Evolutionary conservation across 2,797 vertebrate genomes (phyloP), one percentile per base, ranked within the genome.

Genomic region (Catamblyrhynchus diadema): DNA sequence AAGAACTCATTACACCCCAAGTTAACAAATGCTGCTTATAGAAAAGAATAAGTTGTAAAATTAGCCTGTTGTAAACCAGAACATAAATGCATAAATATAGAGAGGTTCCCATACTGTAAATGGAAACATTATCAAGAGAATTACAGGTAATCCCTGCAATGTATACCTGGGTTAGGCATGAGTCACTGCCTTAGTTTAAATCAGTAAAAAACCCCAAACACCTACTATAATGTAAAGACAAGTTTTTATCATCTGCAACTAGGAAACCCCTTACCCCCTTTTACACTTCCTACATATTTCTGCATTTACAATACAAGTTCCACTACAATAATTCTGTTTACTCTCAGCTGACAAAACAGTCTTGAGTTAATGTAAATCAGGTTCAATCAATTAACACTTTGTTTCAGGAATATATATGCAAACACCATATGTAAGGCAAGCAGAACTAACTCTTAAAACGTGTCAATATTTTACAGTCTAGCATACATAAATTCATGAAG

Each of bases 401-500:
- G 20, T 83, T 88, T 88, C 59, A 84, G 30, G 28, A 90, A 79
- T 44, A 77, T 10, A 71, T 50, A 80, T 0, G 16, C 5, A 77
- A 90, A 44, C 19, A 48, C 19, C 39, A 51, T 69, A 90, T 59
- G 78, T 59, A 93, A 86, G 70, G 50, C 50, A 86, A 72, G 10
- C 9, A 54, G 61, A 86, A 84, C 33, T 39, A 88, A 69, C 47
- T 33, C n/a, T 66, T 84, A 81, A 67, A 89, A 83, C 53, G 50
- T 39, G 44, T 74, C 89, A 94, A 12, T 86, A 91, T 96, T 91
- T 93, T 94, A 67, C 71, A 88, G 45, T 27, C 35, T 72, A 71
- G 24, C 69, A 87, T 67, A 73, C 71, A 94, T 85, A 80, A 93
- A 94, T 88, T 93, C 42, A 92, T 15, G 15, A 93, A 81, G 50